A percentile compares a stretch with the other conserved stretches of the same genome.
These are phyloP conservation scores for Caenorhabditis afra DNA, from an alignment of 2,888 invertebrate species.

Conservation along the genomic window DNA sequence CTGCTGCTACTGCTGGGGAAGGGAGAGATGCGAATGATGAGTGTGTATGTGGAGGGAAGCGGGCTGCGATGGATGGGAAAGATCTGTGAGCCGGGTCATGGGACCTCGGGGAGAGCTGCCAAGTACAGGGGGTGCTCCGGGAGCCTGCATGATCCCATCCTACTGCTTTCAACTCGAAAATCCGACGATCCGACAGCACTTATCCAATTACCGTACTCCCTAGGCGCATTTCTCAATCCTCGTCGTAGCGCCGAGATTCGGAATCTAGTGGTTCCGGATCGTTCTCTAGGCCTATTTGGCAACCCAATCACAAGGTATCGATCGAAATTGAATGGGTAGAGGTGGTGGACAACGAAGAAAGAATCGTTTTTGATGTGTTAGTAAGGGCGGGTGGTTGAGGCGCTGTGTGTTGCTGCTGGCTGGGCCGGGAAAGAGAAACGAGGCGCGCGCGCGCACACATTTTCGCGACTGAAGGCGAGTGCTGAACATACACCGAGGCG, in stretches of 20 bases:
- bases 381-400: constrained; percentile 46
- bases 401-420: constrained; percentile 10
- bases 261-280: neutral
- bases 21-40: constrained; percentile 50
- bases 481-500: constrained; percentile 55
- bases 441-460: constrained; percentile 49
- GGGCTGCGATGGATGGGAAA: constrained; percentile 33
- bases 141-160: neutral
- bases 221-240: no score
- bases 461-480: constrained; percentile 59
- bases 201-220: no score
- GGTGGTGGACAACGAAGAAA: constrained; percentile 34
- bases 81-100: constrained; percentile 25
- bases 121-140: neutral
- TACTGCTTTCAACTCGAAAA: neutral
- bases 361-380: constrained; percentile 61
- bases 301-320: constrained; percentile 18
- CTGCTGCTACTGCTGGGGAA: neutral
- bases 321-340: constrained; percentile 28
- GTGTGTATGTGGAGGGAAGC: constrained; percentile 19
- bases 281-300: neutral
- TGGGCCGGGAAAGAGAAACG: constrained; percentile 48
- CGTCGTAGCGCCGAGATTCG: no score
- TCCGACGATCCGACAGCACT: neutral
- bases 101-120: neutral